Evolutionary conservation across 2,888 invertebrate species (phyloP).

Genomic region (Melipona beecheii): DNA sequence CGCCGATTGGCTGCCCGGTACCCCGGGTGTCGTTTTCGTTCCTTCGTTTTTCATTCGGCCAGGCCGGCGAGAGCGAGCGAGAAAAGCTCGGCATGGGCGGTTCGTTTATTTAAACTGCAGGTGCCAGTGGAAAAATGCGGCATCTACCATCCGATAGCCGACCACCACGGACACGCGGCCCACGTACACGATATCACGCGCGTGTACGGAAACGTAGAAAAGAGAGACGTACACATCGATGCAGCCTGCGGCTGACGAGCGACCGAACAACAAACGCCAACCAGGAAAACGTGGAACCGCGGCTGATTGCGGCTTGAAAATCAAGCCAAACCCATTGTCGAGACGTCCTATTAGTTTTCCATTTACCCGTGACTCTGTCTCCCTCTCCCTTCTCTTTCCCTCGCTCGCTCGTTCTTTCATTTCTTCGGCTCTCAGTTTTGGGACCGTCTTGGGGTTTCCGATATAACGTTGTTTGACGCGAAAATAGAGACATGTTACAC

Average conservation of each 20-base stretch:
- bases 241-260: slow-evolving; percentile 79
- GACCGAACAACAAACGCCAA: slow-evolving; percentile 76
- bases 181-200: not conserved
- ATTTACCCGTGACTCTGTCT: slow-evolving; percentile 62
- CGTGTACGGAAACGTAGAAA: slow-evolving; percentile 45
- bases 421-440: not conserved
- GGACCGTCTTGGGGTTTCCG: slow-evolving; percentile 18
- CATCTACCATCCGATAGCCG: slow-evolving; percentile 48
- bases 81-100: slow-evolving; percentile 69
- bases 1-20: slow-evolving; percentile 76
- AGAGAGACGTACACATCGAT: slow-evolving; percentile 58
- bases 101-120: slow-evolving; percentile 79
- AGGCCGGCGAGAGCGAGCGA: slow-evolving; percentile 46
- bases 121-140: slow-evolving; percentile 75
- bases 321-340: slow-evolving; percentile 76
- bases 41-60: slow-evolving; percentile 72
- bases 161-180: slow-evolving; percentile 1
- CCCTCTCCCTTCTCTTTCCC: not conserved
- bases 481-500: too few species aligned
- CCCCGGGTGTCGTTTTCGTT: slow-evolving; percentile 61
- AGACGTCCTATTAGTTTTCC: slow-evolving; percentile 75
- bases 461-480: not conserved
- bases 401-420: not conserved
- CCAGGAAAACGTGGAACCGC: slow-evolving; percentile 74
- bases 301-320: slow-evolving; percentile 75